Evolutionary conservation across 2,113 vertebrate species (phyloP).

Genomic region (Ailuropoda melanoleuca): DNA sequence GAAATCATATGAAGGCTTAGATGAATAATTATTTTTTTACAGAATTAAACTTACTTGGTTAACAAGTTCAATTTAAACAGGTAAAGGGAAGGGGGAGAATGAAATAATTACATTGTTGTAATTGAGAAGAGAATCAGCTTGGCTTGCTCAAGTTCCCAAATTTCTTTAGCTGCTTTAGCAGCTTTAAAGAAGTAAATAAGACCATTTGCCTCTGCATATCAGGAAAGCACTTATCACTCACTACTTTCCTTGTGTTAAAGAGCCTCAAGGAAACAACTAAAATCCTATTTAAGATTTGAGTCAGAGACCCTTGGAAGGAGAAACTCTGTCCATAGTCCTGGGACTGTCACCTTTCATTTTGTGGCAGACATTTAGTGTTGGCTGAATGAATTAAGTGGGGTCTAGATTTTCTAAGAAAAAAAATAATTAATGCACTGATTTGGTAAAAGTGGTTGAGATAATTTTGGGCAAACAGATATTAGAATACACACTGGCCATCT

Average conservation of each 20-base stretch:
- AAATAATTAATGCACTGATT: not conserved
- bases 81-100: not conserved
- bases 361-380: not conserved
- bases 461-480: not conserved
- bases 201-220: not conserved
- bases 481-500: not conserved
- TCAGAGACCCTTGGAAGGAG: not conserved
- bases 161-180: not conserved
- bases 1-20: not conserved
- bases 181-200: not conserved
- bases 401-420: not conserved
- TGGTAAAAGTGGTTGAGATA: not conserved
- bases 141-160: not conserved
- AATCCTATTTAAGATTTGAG: not conserved
- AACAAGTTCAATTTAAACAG: not conserved
- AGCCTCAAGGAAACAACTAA: not conserved
- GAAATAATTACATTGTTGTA: not conserved
- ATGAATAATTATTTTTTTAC: not conserved
- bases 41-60: not conserved
- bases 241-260: not conserved
- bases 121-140: not conserved
- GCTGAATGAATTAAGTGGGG: not conserved
- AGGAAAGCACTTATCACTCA: not conserved
- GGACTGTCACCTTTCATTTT: not conserved
- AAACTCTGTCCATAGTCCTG: not conserved